A percentile compares a stretch with the other conserved stretches of the same genome.
Conservation (phyloP, 35 echinoderm and acorn worm genomes). For the Stichopus chloronotus region DNA sequence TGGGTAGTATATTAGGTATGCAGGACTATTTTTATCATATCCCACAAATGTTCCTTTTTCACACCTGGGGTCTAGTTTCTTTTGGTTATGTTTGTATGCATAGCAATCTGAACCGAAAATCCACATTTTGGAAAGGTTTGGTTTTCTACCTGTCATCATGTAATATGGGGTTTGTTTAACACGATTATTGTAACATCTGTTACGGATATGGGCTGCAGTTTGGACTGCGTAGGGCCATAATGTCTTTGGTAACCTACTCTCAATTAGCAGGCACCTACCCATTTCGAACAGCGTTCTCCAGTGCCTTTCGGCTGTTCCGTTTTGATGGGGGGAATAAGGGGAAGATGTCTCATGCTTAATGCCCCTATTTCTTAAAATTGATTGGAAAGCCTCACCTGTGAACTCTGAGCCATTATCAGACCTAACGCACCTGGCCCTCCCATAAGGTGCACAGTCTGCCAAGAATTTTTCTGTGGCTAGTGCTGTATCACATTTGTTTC, state of each 20-base stretch:
- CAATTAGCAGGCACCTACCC: slow-evolving; percentile 62
- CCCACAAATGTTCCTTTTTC: slow-evolving; percentile 63
- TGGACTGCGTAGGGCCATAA: slow-evolving; percentile 39
- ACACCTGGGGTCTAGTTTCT: slow-evolving; percentile 49
- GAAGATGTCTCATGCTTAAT: slow-evolving; percentile 65
- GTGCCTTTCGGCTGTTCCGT: slow-evolving; percentile 60
- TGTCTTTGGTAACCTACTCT: slow-evolving; percentile 36
- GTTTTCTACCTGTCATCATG: slow-evolving; percentile 26
- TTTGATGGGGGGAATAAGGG: slow-evolving; percentile 71
- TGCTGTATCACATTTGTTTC: slow-evolving; percentile 28
- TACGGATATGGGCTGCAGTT: slow-evolving; percentile 44
- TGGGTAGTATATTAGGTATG: slow-evolving; percentile 35
- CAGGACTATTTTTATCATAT: too few species aligned
- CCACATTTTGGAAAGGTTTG: slow-evolving; percentile 42
- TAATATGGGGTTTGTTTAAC: slow-evolving; percentile 44
- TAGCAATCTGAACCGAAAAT: slow-evolving; percentile 60
- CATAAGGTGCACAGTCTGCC: slow-evolving; percentile 60
- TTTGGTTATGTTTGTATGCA: background rate
- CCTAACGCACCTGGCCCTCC: slow-evolving; percentile 51
- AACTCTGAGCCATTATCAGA: slow-evolving; percentile 66
- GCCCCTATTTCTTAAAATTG: slow-evolving; percentile 17
- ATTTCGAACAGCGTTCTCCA: slow-evolving; percentile 64
- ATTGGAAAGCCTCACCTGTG: slow-evolving; percentile 37
- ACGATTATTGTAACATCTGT: slow-evolving; percentile 47
- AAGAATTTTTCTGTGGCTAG: slow-evolving; percentile 34